Conservation (phyloP, 2,113 vertebrate genomes). For the Cettia cetti region DNA sequence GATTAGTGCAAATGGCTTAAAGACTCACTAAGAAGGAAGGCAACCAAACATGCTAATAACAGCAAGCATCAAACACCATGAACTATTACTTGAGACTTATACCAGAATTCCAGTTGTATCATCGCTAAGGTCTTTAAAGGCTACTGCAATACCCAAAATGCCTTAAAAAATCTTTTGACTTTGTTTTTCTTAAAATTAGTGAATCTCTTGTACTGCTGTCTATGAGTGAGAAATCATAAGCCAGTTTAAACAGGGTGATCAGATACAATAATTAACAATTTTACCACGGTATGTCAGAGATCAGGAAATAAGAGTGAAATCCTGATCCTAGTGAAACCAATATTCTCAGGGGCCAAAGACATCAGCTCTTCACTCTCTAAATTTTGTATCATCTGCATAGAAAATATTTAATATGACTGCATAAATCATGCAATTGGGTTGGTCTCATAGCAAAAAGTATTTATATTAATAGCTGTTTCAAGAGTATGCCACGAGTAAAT, state of each 20-base stretch:
- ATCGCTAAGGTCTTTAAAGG: not conserved
- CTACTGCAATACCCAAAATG: not conserved
- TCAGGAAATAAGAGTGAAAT: not conserved
- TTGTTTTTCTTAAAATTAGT: not conserved
- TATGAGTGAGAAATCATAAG: not conserved
- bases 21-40: not conserved
- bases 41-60: not conserved
- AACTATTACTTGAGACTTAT: not conserved
- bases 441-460: not conserved
- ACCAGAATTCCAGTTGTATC: not conserved
- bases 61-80: not conserved
- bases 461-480: not conserved
- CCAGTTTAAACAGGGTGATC: not conserved
- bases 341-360: not conserved
- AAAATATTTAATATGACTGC: not conserved
- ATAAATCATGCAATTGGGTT: not conserved
- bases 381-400: not conserved
- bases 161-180: not conserved
- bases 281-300: not conserved
- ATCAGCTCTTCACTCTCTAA: not conserved
- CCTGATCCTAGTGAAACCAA: not conserved
- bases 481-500: not conserved
- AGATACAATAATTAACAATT: not conserved
- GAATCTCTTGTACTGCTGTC: not conserved
- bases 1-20: not conserved